Percentiles rank a stretch among this genome's conserved stretches.
Conservation (phyloP, 2,888 invertebrate species). For the Tigriopus californicus region DNA sequence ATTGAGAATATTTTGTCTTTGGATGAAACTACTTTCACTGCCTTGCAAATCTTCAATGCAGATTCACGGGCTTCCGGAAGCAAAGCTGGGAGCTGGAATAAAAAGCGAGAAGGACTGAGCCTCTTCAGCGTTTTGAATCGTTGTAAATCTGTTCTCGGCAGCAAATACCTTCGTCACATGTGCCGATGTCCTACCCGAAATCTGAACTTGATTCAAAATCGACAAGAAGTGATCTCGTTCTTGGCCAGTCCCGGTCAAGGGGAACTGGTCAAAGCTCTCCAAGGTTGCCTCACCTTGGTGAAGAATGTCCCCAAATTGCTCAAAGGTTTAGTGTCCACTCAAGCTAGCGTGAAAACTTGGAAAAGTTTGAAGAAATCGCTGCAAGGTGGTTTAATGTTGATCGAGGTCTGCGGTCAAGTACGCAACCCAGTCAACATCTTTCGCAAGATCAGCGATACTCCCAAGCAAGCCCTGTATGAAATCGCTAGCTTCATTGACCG, state of each 20-base stretch:
- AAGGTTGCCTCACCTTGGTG: conserved; percentile 40
- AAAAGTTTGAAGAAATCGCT: conserved; percentile 32
- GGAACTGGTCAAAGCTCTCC: conserved; percentile 40
- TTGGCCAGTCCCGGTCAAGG: conserved; percentile 42
- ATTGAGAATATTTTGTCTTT: conserved; percentile 50
- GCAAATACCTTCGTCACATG: conserved; percentile 39
- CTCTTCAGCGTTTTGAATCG: conserved; percentile 48
- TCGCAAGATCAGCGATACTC: not conserved
- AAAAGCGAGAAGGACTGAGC: conserved; percentile 47
- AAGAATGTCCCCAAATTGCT: conserved; percentile 44
- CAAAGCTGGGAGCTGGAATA: conserved; percentile 41
- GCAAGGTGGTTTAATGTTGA: not conserved
- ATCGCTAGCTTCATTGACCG: conserved; percentile 49
- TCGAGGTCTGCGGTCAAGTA: not conserved
- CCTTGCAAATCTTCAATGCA: conserved; percentile 54
- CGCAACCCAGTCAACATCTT: not conserved
- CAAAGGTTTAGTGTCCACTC: conserved; percentile 40
- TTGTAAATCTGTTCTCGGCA: conserved; percentile 49
- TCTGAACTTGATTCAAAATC: conserved; percentile 36
- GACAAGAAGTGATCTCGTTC: conserved; percentile 50
- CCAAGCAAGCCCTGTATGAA: conserved; percentile 30
- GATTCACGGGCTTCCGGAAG: conserved; percentile 52
- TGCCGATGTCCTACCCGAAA: conserved; percentile 42
- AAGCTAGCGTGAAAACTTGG: conserved; percentile 46
- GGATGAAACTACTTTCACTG: conserved; percentile 49